A percentile compares a stretch with the other conserved stretches of the same genome.
These are phyloP conservation scores for Cyprinodon tularosa DNA, from an alignment of 2,113 vertebrate genomes.

Conservation along the genomic window DNA sequence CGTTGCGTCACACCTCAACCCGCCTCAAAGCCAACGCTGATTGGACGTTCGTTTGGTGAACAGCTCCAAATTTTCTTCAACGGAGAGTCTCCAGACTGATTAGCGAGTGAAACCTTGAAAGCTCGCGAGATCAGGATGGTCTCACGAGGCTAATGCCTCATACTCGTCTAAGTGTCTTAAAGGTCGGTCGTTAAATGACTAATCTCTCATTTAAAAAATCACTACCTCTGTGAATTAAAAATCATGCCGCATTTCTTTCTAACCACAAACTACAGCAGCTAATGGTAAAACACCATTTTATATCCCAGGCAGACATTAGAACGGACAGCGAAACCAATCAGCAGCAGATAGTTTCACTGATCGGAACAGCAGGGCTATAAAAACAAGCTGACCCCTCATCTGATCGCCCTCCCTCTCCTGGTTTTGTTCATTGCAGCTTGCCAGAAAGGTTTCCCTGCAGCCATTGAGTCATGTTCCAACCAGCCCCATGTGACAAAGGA, in stretches of 20 bases:
- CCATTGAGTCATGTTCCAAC: slow-evolving; percentile 64
- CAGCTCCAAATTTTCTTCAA: too few relatives aligned
- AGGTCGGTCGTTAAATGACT: too few relatives aligned
- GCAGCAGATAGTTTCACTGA: slow-evolving; percentile 28
- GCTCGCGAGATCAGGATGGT: too few relatives aligned
- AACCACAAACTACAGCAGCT: background rate
- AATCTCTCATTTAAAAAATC: too few relatives aligned
- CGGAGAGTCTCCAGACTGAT: too few relatives aligned
- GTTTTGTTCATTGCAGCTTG: slow-evolving; percentile 19
- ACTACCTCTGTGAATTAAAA: too few relatives aligned
- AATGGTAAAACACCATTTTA: background rate
- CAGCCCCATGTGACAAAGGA: slow-evolving; percentile 65
- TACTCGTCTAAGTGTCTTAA: too few relatives aligned
- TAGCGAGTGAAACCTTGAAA: too few relatives aligned
- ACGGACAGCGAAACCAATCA: slow-evolving; percentile 5
- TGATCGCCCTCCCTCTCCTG: slow-evolving; percentile 25
- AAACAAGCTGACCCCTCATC: slow-evolving; percentile 45
- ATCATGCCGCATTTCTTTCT: background rate
- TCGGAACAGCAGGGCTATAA: slow-evolving; percentile 32
- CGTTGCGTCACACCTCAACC: too few relatives aligned
- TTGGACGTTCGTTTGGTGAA: too few relatives aligned
- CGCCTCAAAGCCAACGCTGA: too few relatives aligned
- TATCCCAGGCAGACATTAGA: slow-evolving; percentile 12
- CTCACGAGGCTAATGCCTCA: too few relatives aligned
- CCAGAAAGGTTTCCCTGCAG: slow-evolving; percentile 55